Base-by-base conservation (phyloP, 2,888 invertebrate genomes). In the Lasioglossum marginatum region DNA sequence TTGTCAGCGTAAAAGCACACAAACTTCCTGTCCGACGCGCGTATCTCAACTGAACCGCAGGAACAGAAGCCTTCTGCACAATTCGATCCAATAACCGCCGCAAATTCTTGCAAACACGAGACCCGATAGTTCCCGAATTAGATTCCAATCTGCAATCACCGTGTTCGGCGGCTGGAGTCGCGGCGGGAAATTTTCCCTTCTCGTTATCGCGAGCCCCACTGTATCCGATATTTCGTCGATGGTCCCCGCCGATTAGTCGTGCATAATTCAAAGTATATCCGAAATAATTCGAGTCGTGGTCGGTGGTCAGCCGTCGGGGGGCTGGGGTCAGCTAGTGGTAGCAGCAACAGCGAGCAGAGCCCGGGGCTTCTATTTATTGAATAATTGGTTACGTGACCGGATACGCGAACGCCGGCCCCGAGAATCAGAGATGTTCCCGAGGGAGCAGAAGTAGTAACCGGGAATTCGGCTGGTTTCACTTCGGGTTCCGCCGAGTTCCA, bases 381-480 rank as follows among this genome's bases (percentile, higher is more conserved):
- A 87, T 87, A 87, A 87, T 87, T 86, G 79, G 80, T 81, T 83
- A 83, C 86, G 86, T 83, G 87, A 87, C 75, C 87, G 87, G 87
- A 80, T 60, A 48, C 48, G 73, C 40, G 80, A 57, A 43, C 45
- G 43, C 73, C 79, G 34, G 27, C 60, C 23, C 34, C 19, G 79
- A 52, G 87, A 78, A 78, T 78, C 86, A 37, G 77, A 63, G 87
- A 82, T 80, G 77, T 78, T 86, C 86, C 72, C 80, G 60, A 1
- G 77, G 66, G 81, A 81, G 34, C 16, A 34, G 40, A 63, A 34
- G 14, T 34, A 45, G 82, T 75, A 78, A 77, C 27, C 76, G 27
- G 82, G 45, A 70, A 77, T 72, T 27, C 27, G 10, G 52, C n/a
- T n/a, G 52, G 52, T 52, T 52, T 52, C 52, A 52, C 52, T 52